phyloP scores from a whole-genome alignment of 1,140 invertebrate genomes.

The Drosophila bocqueti region DNA sequence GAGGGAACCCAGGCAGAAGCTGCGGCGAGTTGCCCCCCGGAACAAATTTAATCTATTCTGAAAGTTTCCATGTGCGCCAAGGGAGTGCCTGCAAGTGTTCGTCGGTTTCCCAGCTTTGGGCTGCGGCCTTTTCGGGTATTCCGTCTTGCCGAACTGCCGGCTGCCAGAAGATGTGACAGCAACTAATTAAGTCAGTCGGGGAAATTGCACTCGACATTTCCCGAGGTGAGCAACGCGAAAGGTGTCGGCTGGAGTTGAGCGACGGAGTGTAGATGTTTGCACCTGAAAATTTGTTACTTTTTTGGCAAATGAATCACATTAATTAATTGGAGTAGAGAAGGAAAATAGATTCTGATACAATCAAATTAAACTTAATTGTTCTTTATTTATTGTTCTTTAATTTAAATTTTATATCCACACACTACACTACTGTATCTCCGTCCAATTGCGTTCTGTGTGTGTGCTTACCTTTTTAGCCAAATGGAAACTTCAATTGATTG shows the following conservation, averaged over 20 bases:
- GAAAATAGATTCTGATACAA: not conserved
- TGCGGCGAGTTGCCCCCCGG: slow-evolving; percentile 11
- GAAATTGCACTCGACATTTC: slow-evolving; percentile 46
- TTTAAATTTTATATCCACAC: no score
- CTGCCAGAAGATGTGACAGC: slow-evolving; percentile 52
- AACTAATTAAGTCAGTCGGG: slow-evolving; percentile 59
- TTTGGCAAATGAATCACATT: slow-evolving; percentile 7
- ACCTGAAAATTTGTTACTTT: not conserved
- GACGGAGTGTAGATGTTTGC: slow-evolving; percentile 17
- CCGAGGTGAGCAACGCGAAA: slow-evolving; percentile 20
- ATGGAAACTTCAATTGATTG: slow-evolving; percentile 12
- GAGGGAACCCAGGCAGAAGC: not conserved
- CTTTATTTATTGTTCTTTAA: not conserved
- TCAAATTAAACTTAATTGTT: no score
- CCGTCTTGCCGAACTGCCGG: slow-evolving; percentile 29
- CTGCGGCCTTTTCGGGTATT: slow-evolving; percentile 19
- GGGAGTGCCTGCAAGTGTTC: slow-evolving; percentile 44
- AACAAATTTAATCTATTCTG: slow-evolving; percentile 69
- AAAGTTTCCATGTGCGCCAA: slow-evolving; percentile 57
- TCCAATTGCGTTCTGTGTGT: not conserved
- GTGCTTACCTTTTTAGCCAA: slow-evolving; percentile 10
- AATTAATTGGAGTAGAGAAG: not conserved
- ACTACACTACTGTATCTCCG: not conserved
- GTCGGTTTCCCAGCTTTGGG: slow-evolving; percentile 16
- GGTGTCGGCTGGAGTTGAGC: slow-evolving; percentile 25